Base-by-base conservation (phyloP, 2,888 invertebrate species). In the Leucophora obtusa region DNA sequence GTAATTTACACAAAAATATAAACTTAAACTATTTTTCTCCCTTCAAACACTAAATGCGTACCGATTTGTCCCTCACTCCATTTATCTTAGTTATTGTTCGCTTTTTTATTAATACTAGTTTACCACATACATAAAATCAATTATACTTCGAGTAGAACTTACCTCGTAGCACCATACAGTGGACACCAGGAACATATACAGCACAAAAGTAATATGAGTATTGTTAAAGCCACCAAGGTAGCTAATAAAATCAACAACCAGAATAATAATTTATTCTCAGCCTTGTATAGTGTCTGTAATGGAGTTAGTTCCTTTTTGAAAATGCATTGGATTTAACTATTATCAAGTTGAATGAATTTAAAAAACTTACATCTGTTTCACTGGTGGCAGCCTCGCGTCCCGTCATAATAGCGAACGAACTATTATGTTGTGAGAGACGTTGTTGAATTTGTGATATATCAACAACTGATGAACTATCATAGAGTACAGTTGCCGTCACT, bases 131-230 rank as follows among this genome's bases (percentile, higher is more conserved):
- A n/a, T n/a, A 7, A 28, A 28, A 28, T 28, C 7, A 28, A 6
- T 28, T 28, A 21, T n/a, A 21, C 7, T 28, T 28, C 6, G 6
- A 28, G 1, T 28, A 1, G 1, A 28, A 28, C 87, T 89, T 92
- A 93, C 93, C 95, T 93, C 66, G 94, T 93, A 68, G 94, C 94
- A 91, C 94, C 94, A 85, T 95, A 96, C 66, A 96, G 92, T n/a
- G 96, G 96, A 87, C 96, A 96, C 86, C 95, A 94, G 84, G 95
- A 94, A 87, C 96, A 96, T 82, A 96, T 94, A 87, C 96, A 96
- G 90, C 96, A 97, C 78, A 95, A 92, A 82, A 96, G 93, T 62
- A 96, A 91, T 68, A 94, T 92, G 75, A 95, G 90, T 83, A 95
- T 92, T 11, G 94, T 93, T 33, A 96, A 86, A 0, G 96, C 92